phyloP scores from a whole-genome alignment of 2,797 vertebrate genomes.

The Tauraco hartlaubi region DNA sequence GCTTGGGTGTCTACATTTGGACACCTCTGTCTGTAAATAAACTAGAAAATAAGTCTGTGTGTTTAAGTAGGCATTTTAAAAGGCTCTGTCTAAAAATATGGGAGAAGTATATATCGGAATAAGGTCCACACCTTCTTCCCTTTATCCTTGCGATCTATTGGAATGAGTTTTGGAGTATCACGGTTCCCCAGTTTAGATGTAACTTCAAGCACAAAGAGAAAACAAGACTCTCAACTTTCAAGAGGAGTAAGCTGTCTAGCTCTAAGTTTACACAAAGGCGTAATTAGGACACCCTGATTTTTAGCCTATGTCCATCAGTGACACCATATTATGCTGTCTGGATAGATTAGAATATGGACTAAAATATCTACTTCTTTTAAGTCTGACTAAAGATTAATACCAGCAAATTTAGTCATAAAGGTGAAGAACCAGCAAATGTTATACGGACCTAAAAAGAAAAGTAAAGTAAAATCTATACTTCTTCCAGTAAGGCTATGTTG shows the following conservation, averaged over 20 bases:
- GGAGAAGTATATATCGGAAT: background rate
- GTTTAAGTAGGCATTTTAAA: background rate
- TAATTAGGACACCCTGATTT: background rate
- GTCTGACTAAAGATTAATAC: background rate
- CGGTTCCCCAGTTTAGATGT: background rate
- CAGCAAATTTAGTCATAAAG: background rate
- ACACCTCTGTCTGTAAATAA: background rate
- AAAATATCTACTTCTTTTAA: background rate
- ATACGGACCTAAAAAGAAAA: background rate
- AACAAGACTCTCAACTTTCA: background rate
- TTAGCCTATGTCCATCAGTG: background rate
- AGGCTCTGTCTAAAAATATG: background rate
- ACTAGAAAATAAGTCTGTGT: background rate
- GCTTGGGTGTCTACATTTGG: background rate
- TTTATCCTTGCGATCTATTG: background rate
- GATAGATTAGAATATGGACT: background rate
- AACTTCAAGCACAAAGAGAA: background rate
- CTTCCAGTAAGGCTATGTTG: background rate
- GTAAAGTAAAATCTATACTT: background rate
- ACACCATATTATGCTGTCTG: background rate
- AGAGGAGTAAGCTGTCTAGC: background rate
- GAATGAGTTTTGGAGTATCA: background rate
- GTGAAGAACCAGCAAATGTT: background rate
- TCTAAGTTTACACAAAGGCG: background rate
- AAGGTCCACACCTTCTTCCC: background rate